Evolutionary conservation across 1,140 invertebrate species (phyloP), one percentile per base, ranked within the genome.

Genomic region (Drosophila bipectinata): DNA sequence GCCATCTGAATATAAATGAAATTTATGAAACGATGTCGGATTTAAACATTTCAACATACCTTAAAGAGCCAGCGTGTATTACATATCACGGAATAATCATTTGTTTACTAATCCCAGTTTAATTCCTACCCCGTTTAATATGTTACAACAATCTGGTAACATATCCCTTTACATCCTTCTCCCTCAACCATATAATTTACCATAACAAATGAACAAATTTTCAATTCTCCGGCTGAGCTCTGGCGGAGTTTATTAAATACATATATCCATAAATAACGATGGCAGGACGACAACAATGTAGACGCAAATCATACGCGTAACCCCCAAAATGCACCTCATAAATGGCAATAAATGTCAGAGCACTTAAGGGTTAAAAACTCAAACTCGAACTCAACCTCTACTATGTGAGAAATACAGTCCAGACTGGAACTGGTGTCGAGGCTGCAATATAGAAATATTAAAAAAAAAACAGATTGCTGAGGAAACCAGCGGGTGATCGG

Each of bases 361-460:
- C 75, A 88, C 83, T 87, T 87, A 87, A 87, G 83, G 83, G 83
- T 87, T 87, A 87, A 66, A 85, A 72, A 59, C 18, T 48, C 41
- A 53, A 56, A 41, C 48, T 24, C 32, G 87, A 72, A 59, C 18
- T 48, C 41, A 48, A 56, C 41, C 49, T 24, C 32, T 45, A 37
- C 32, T 45, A 37, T 18, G 4, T n/a, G 37, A 49, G 41, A 21
- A 15, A 10, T 18, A 47, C 0, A 47, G 6, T 10, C 44, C n/a
- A 18, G 15, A 18, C 41, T 44, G 14, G 6, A 45, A 18, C 41
- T 44, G 14, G 14, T 21, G 41, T 45, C 15, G 41, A 41, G 12
- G n/a, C 34, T 41, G 52, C 21, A 41, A 54, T 41, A 6, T 45
- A 61, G 56, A 37, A 37, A 37, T 37, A 56, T 76, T 62, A 49